Evolutionary conservation across 2,113 vertebrate genomes (phyloP).

Genomic region (Tragelaphus buxtoni): DNA sequence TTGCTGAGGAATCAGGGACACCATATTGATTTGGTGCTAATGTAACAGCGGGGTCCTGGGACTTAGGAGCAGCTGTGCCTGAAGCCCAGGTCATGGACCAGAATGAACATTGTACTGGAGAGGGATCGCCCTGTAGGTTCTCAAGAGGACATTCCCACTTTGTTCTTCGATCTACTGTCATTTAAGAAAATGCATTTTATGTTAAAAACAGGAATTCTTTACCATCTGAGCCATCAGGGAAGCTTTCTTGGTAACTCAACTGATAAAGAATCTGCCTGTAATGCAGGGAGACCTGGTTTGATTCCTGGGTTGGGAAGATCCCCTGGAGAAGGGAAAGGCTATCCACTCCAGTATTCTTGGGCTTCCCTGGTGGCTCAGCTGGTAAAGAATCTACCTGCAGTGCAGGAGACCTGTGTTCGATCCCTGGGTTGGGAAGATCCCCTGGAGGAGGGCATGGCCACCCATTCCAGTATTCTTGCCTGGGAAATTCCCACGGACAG

Average conservation of each 20-base stretch:
- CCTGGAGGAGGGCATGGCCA: not conserved
- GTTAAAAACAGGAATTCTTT: not conserved
- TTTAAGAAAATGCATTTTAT: not conserved
- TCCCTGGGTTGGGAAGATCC: not conserved
- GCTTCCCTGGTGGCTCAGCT: not conserved
- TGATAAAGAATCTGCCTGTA: not conserved
- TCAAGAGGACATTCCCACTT: not conserved
- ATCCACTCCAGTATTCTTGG: not conserved
- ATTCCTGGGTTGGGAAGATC: not conserved
- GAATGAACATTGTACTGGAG: not conserved
- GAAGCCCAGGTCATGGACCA: not conserved
- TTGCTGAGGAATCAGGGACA: not conserved
- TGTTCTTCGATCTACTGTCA: not conserved
- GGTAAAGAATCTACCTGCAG: not conserved
- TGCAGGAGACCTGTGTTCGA: not conserved
- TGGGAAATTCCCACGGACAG: not conserved
- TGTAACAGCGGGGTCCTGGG: not conserved
- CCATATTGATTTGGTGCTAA: not conserved
- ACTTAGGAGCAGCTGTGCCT: not conserved
- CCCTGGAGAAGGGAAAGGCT: not conserved
- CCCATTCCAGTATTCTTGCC: not conserved
- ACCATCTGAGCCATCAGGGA: not conserved
- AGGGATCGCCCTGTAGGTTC: not conserved
- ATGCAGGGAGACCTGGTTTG: not conserved
- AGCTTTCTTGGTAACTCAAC: not conserved